Percentiles rank a stretch among this genome's conserved stretches.
Conservation (phyloP, 2,797 vertebrate genomes). For the Percopsis omiscomaycus region DNA sequence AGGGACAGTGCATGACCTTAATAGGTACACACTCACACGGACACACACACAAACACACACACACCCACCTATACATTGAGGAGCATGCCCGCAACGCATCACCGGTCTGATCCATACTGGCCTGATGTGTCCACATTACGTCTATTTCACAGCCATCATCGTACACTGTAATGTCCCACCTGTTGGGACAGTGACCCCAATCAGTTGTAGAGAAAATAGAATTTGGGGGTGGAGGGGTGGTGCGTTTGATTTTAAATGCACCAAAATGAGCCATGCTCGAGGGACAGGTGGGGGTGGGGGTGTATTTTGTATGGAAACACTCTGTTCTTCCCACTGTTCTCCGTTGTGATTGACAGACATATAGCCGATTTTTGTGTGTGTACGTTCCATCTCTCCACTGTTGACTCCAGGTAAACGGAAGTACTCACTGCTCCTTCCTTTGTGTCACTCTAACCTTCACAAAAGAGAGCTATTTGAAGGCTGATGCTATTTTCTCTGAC, state of each 20-base stretch:
- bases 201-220: conserved; percentile 54
- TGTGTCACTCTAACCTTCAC: conserved; percentile 36
- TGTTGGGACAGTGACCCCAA: conserved; percentile 47
- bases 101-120: conserved; percentile 52
- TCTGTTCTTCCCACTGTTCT: conserved; percentile 29
- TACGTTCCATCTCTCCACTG: conserved; percentile 25
- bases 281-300: conserved; percentile 13
- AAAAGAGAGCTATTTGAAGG: background rate
- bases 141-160: conserved; percentile 12
- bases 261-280: conserved; percentile 41
- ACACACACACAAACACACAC: conserved; percentile 28
- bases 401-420: conserved; percentile 37
- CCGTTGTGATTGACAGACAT: conserved; percentile 33
- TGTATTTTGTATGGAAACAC: conserved; percentile 45
- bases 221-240: conserved; percentile 14
- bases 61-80: background rate
- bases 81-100: conserved; percentile 9
- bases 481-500: background rate
- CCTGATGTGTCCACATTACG: conserved; percentile 37
- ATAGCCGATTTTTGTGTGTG: conserved; percentile 33
- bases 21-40: conserved; percentile 40
- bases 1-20: conserved; percentile 48
- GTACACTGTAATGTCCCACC: conserved; percentile 43
- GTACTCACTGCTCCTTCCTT: background rate
- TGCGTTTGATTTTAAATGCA: conserved; percentile 50